phyloP scores from a whole-genome alignment of 2,888 invertebrate species.

The Dicranocentrus wangi region DNA sequence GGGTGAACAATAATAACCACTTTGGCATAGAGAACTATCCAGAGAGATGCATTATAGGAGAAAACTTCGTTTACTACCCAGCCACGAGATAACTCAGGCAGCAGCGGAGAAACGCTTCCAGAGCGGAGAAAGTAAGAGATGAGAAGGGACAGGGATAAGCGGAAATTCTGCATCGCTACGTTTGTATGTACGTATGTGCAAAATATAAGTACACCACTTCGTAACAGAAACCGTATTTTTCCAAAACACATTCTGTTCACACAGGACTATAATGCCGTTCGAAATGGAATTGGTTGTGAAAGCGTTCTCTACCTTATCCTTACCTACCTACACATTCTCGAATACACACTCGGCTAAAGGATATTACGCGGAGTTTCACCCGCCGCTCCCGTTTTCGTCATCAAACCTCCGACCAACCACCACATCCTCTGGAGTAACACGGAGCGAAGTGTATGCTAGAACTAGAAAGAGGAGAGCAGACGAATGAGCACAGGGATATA shows the following conservation, averaged over 20 bases:
- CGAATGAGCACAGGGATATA: conserved; percentile 4
- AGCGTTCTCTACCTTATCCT: too few species aligned
- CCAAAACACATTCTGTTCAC: too few species aligned
- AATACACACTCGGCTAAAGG: too few species aligned
- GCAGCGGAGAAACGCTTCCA: background rate
- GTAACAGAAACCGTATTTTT: too few species aligned
- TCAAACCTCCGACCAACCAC: conserved; percentile 49
- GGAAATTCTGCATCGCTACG: conserved; percentile 3
- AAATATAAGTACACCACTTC: too few species aligned
- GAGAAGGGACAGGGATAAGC: background rate
- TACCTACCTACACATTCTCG: too few species aligned
- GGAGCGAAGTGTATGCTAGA: too few species aligned
- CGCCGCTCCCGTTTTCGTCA: conserved; percentile 63
- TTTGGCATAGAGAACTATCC: background rate
- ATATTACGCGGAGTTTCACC: background rate
- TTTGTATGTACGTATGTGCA: too few species aligned
- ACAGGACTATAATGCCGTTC: too few species aligned
- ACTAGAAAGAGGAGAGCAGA: too few species aligned
- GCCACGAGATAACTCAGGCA: background rate
- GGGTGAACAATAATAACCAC: conserved; percentile 36
- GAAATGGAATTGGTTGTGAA: too few species aligned
- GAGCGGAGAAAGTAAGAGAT: background rate
- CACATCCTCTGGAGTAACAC: background rate
- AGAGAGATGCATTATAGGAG: background rate
- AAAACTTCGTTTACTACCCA: background rate